phyloP scores from a whole-genome alignment of 53 echinoderm and acorn worm species.

The Holothuria scabra region DNA sequence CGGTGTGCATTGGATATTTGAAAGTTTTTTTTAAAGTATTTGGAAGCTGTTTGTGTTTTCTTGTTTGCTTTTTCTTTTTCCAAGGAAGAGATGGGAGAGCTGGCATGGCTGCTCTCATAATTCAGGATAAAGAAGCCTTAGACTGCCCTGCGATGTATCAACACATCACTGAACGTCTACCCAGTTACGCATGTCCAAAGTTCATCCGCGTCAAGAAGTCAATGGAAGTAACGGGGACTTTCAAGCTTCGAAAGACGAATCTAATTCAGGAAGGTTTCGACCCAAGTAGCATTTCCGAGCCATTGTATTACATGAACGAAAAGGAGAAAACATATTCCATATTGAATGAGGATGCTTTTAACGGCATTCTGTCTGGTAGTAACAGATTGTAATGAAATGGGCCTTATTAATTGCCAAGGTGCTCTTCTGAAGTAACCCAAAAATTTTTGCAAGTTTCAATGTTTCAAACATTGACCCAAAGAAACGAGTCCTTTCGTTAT shows the following conservation, averaged over 20 bases:
- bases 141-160: conserved; percentile 66
- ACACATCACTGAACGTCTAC: conserved; percentile 65
- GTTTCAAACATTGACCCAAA: no score
- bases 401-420: no score
- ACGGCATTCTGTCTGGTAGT: conserved; percentile 5
- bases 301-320: conserved; percentile 67
- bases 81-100: conserved; percentile 71
- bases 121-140: conserved; percentile 42
- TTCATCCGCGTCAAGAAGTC: conserved; percentile 60
- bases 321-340: conserved; percentile 51
- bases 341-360: conserved; percentile 44
- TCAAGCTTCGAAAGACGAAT: conserved; percentile 62
- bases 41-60: no score
- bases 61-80: no score
- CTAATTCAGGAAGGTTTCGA: conserved; percentile 67
- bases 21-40: no score
- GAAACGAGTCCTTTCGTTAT: no score
- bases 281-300: conserved; percentile 61
- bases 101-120: conserved; percentile 85
- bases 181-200: conserved; percentile 87
- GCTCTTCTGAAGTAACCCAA: no score
- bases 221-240: conserved; percentile 67
- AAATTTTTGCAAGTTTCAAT: no score
- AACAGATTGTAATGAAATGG: conserved; percentile 25
- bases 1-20: no score